These are phyloP conservation scores for Myiotriccus ornatus DNA, from an alignment of 2,797 vertebrate species.

Conservation along the genomic window DNA sequence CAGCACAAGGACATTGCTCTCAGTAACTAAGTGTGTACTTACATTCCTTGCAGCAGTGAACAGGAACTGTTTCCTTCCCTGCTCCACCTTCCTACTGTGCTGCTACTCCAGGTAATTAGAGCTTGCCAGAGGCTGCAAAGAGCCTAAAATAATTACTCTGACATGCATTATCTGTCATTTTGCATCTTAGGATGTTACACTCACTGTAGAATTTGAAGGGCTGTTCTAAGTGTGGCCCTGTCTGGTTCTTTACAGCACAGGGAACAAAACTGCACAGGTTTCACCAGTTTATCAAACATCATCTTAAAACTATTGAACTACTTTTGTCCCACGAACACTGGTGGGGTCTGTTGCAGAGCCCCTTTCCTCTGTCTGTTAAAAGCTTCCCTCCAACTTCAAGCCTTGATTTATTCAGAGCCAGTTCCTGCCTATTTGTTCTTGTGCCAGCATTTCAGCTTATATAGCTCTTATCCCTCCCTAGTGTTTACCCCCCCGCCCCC, in stretches of 20 bases:
- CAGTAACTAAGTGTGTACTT: background rate
- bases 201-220: background rate
- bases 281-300: background rate
- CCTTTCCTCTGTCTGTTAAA: constrained; percentile 6
- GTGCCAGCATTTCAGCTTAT: constrained; percentile 68
- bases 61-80: background rate
- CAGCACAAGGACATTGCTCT: background rate
- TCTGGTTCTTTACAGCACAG: background rate
- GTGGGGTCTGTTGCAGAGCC: background rate
- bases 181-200: background rate
- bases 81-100: background rate
- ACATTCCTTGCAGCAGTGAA: background rate
- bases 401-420: constrained; percentile 60
- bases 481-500: background rate
- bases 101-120: background rate
- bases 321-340: background rate
- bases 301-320: background rate
- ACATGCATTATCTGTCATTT: background rate
- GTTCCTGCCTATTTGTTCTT: constrained; percentile 66
- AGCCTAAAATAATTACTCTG: background rate
- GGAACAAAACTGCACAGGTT: background rate
- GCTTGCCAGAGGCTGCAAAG: background rate
- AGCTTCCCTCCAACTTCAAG: constrained; percentile 56
- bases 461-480: constrained; percentile 67
- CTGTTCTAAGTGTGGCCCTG: background rate